Conservation (phyloP, 2,113 vertebrate genomes). For the Arothron firmamentum region DNA sequence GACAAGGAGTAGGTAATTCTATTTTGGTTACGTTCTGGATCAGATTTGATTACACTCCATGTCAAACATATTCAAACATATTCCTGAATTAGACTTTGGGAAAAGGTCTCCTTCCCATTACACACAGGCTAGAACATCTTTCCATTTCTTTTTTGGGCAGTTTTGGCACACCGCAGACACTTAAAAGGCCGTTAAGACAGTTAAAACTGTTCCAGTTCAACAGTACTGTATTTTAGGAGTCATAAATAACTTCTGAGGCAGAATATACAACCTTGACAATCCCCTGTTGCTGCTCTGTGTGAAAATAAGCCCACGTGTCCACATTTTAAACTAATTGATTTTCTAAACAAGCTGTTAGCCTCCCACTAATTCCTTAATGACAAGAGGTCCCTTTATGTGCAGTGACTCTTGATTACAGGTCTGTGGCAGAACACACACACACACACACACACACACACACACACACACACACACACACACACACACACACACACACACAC, state of each 20-base stretch:
- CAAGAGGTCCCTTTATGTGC: constrained; percentile 54
- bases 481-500: constrained; percentile 15
- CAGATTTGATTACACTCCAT: too few relatives aligned
- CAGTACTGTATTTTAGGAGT: constrained; percentile 8
- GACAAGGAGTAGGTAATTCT: too few relatives aligned
- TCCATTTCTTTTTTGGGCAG: neutral
- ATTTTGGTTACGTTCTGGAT: too few relatives aligned
- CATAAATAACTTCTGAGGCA: constrained; percentile 33
- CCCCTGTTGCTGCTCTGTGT: constrained; percentile 24
- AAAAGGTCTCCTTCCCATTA: too few relatives aligned
- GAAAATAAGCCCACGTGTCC: constrained; percentile 54
- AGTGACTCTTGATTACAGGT: constrained; percentile 65
- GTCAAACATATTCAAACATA: too few relatives aligned
- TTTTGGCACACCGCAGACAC: neutral
- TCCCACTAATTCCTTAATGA: constrained; percentile 68
- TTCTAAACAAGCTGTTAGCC: constrained; percentile 62
- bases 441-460: constrained; percentile 17
- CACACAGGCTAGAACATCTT: too few relatives aligned
- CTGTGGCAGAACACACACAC: constrained; percentile 29
- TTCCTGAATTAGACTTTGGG: too few relatives aligned
- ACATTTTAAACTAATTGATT: constrained; percentile 64
- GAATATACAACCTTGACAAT: constrained; percentile 38
- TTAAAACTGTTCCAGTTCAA: too few relatives aligned
- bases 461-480: constrained; percentile 18
- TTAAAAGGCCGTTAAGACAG: too few relatives aligned